Percentiles rank a stretch among this genome's conserved stretches.
phyloP scores from a whole-genome alignment of 2,113 vertebrate genomes.

The Salvelinus namaycush region DNA sequence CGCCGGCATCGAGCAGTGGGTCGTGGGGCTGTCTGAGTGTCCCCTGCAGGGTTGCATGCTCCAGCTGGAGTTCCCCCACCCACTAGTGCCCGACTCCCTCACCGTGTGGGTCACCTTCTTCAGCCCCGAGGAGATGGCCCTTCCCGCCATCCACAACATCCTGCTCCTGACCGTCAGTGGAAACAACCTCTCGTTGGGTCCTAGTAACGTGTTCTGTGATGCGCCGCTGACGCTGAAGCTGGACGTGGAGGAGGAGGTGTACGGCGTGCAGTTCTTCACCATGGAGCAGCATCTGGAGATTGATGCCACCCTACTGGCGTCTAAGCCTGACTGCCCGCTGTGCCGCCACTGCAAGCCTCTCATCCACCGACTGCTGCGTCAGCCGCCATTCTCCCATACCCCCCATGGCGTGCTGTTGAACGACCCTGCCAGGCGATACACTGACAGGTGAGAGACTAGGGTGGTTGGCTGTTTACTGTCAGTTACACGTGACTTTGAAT shows the following conservation, averaged over 20 bases:
- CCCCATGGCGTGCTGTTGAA: constrained; percentile 73
- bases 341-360: constrained; percentile 84
- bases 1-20: constrained; percentile 82
- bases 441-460: constrained; percentile 79
- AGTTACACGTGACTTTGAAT: too few relatives aligned
- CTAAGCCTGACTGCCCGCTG: constrained; percentile 75
- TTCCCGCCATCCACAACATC: constrained; percentile 89
- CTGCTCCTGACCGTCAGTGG: constrained; percentile 85
- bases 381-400: constrained; percentile 81
- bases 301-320: constrained; percentile 90
- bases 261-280: constrained; percentile 92
- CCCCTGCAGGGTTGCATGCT: constrained; percentile 91
- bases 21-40: constrained; percentile 80
- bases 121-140: constrained; percentile 84
- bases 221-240: constrained; percentile 89
- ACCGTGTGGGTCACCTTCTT: constrained; percentile 96
- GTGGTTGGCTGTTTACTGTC: neutral
- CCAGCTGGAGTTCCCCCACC: constrained; percentile 87
- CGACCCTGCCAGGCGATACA: constrained; percentile 82
- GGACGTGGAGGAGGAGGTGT: constrained; percentile 82
- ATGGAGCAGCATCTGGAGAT: constrained; percentile 95
- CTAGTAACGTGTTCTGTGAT: constrained; percentile 93
- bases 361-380: constrained; percentile 84
- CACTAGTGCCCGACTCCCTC: constrained; percentile 87
- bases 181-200: constrained; percentile 88